Conservation (phyloP, 2,888 invertebrate species). For the Eilema depressum region DNA sequence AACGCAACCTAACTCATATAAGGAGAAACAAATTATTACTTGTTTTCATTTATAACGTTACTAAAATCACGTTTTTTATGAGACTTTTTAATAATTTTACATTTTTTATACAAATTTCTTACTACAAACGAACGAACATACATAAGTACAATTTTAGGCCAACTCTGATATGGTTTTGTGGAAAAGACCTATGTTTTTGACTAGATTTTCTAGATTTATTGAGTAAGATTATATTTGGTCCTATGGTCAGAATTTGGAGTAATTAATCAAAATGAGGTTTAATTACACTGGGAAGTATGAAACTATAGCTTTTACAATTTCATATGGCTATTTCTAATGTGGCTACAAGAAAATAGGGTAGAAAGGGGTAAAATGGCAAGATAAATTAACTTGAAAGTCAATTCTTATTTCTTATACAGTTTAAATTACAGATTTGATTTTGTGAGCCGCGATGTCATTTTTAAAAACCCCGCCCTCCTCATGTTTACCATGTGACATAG, state of each 20-base stretch:
- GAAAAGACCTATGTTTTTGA: not conserved
- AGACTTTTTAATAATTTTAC: not conserved
- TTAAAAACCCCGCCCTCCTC: not conserved
- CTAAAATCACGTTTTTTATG: not conserved
- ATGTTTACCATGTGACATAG: no score
- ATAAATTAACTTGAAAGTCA: not conserved
- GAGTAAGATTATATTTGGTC: not conserved
- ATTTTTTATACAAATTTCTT: slow-evolving; percentile 18
- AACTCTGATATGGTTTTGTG: slow-evolving; percentile 24
- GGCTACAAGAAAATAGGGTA: not conserved
- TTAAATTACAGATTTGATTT: not conserved
- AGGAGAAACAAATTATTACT: not conserved
- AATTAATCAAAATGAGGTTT: not conserved
- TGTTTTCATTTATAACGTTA: not conserved
- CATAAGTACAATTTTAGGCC: slow-evolving; percentile 44
- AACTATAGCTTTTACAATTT: not conserved
- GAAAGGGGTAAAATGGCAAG: not conserved
- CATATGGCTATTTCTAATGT: not conserved
- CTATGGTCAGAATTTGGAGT: not conserved
- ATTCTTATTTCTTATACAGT: no score
- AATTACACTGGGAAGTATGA: not conserved
- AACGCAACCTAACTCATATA: not conserved
- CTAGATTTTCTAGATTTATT: not conserved
- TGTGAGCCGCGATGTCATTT: not conserved
- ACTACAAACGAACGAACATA: slow-evolving; percentile 18